A percentile compares a stretch with the other conserved stretches of the same genome.
phyloP scores from a whole-genome alignment of 2,888 invertebrate species.

The Mythimna impura region DNA sequence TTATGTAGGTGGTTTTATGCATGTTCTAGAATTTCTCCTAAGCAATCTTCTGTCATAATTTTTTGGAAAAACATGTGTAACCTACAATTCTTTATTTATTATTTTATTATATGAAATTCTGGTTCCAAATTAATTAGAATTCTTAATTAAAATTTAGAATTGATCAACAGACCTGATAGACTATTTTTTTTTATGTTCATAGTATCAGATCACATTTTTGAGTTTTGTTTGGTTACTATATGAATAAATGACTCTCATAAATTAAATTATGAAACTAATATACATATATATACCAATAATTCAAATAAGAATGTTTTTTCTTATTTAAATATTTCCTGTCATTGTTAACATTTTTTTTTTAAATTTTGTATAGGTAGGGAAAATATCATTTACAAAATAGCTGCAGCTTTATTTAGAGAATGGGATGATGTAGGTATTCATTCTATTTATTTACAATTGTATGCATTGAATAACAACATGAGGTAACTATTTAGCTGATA shows the following conservation, averaged over 20 bases:
- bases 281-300: too few relatives aligned
- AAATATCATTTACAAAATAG: constrained; percentile 20
- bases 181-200: background rate
- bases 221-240: background rate
- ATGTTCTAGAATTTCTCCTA: constrained; percentile 34
- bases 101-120: background rate
- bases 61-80: constrained; percentile 38
- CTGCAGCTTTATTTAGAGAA: constrained; percentile 2
- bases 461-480: constrained; percentile 40
- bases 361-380: constrained; percentile 12
- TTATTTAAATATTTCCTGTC: background rate
- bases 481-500: constrained; percentile 27
- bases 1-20: constrained; percentile 59
- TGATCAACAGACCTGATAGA: background rate
- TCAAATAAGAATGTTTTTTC: background rate
- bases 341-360: constrained; percentile 11
- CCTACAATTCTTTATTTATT: constrained; percentile 31
- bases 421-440: constrained; percentile 26
- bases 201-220: background rate
- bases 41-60: constrained; percentile 8
- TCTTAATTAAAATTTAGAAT: background rate
- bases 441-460: constrained; percentile 31
- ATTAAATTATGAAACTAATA: background rate
- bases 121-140: background rate
- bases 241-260: background rate